A percentile compares a stretch with the other conserved stretches of the same genome.
These are phyloP conservation scores for Heliocidaris tuberculata DNA, from an alignment of 35 echinoderm and acorn worm species.

Conservation along the genomic window DNA sequence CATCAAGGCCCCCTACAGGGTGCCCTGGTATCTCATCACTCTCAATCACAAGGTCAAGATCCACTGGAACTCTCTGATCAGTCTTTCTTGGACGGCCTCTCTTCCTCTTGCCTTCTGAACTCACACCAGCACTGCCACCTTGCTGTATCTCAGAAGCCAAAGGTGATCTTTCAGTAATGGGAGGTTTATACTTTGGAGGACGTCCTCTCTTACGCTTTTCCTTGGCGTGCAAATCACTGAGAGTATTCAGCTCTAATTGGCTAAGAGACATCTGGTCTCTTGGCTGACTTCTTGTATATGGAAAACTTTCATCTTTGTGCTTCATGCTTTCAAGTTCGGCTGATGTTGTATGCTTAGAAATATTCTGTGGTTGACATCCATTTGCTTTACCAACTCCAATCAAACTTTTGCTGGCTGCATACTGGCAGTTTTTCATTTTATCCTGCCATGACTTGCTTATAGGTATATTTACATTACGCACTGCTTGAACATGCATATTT, in stretches of 20 bases:
- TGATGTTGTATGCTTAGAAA: not conserved
- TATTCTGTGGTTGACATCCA: not conserved
- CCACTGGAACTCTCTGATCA: not conserved
- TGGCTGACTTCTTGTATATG: not conserved
- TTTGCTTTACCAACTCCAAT: not conserved
- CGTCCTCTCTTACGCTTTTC: conserved; percentile 6
- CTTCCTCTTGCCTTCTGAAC: not conserved
- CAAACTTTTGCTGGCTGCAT: too few relatives aligned
- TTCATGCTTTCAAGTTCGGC: not conserved
- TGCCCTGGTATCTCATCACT: too few relatives aligned
- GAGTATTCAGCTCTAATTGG: not conserved
- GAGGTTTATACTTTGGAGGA: not conserved
- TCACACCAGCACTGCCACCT: not conserved
- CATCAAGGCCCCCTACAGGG: too few relatives aligned
- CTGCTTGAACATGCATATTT: not conserved
- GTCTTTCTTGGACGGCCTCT: not conserved
- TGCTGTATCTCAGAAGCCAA: not conserved
- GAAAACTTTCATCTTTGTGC: not conserved
- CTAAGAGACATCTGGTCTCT: not conserved
- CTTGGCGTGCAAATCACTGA: not conserved
- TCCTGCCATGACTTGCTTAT: too few relatives aligned
- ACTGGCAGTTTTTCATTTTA: too few relatives aligned
- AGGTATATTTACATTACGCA: not conserved
- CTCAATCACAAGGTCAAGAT: not conserved
- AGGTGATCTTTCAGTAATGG: not conserved